These are phyloP conservation scores for Dendrolimus pini DNA, from an alignment of 2,888 invertebrate species.

Conservation along the genomic window DNA sequence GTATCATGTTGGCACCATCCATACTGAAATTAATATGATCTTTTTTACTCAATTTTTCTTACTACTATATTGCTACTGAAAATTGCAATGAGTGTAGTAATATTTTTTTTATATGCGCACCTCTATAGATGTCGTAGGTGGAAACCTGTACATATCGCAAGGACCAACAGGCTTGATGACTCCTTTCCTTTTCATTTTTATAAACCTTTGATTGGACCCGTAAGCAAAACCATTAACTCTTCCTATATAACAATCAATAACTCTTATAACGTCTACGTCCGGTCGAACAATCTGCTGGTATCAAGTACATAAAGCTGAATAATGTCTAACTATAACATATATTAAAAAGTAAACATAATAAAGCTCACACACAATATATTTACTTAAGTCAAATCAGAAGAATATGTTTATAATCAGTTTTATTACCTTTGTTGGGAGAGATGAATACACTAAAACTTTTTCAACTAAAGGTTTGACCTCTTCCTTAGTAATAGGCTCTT, in stretches of 20 bases:
- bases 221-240: slow-evolving; percentile 75
- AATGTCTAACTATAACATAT: no score
- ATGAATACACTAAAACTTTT: slow-evolving; percentile 40
- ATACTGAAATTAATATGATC: slow-evolving; percentile 33
- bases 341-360: no score
- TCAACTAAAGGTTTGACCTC: slow-evolving; percentile 47
- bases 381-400: neutral
- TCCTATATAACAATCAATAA: slow-evolving; percentile 67
- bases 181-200: slow-evolving; percentile 68
- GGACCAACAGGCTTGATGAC: slow-evolving; percentile 73
- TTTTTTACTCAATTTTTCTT: no score
- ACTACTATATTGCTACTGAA: no score
- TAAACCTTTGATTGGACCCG: slow-evolving; percentile 61
- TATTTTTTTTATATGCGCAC: slow-evolving; percentile 17
- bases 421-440: slow-evolving; percentile 36
- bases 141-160: slow-evolving; percentile 64
- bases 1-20: slow-evolving; percentile 73
- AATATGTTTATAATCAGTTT: neutral
- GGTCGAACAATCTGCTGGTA: slow-evolving; percentile 34
- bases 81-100: no score
- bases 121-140: slow-evolving; percentile 60
- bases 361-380: neutral
- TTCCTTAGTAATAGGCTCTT: slow-evolving; percentile 54
- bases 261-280: slow-evolving; percentile 49
- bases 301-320: neutral